phyloP scores from a whole-genome alignment of 2,113 vertebrate species.

The Ondatra zibethicus region DNA sequence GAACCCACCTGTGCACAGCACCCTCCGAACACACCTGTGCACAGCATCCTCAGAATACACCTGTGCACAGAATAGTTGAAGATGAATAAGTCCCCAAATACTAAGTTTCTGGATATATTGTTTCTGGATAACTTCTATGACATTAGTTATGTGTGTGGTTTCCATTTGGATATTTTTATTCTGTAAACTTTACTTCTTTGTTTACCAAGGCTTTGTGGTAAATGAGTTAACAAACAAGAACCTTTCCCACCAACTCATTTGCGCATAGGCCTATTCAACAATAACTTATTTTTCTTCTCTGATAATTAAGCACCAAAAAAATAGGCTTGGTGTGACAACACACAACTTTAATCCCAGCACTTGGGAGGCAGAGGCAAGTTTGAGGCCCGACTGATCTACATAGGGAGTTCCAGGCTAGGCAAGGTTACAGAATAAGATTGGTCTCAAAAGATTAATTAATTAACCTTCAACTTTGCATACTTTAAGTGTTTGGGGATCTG shows the following conservation, averaged over 20 bases:
- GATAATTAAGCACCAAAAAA: conserved; percentile 32
- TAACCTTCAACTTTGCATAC: neutral
- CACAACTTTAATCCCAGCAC: neutral
- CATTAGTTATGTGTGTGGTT: neutral
- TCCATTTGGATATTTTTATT: conserved; percentile 17
- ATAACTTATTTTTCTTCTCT: neutral
- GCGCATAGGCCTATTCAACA: neutral
- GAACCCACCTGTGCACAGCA: neutral
- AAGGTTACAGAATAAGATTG: neutral
- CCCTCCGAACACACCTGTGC: no score
- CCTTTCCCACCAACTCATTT: neutral
- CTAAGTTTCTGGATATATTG: neutral
- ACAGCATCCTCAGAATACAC: neutral
- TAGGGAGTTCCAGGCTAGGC: neutral
- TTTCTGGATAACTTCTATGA: neutral
- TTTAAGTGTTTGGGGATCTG: neutral
- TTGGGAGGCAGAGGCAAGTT: neutral
- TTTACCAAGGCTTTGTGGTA: conserved; percentile 11
- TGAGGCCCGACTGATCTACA: neutral
- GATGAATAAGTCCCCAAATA: neutral
- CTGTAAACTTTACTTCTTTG: neutral
- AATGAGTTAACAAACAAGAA: conserved; percentile 30
- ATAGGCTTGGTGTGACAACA: neutral
- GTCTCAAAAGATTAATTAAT: neutral
- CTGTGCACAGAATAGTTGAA: neutral